These are phyloP conservation scores for Brachirus orientalis DNA, from an alignment of 2,113 vertebrate species.

Conservation along the genomic window DNA sequence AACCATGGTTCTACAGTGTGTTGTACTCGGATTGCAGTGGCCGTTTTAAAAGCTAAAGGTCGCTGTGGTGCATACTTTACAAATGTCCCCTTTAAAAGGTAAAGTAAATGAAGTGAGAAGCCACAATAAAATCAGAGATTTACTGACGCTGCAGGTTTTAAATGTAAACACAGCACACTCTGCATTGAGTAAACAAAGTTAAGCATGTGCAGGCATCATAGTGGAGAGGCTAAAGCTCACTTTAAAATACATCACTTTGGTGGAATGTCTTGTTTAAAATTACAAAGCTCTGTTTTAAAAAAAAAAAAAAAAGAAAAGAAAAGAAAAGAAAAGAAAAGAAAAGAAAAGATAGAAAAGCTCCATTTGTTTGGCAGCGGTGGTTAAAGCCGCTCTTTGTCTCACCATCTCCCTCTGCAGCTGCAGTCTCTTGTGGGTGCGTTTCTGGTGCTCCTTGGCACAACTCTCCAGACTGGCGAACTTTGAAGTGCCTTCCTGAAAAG, in stretches of 20 bases:
- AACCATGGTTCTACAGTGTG: too few species aligned
- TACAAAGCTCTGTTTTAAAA: conserved; percentile 19
- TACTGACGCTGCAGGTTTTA: too few species aligned
- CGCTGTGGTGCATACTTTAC: too few species aligned
- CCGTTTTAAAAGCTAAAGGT: too few species aligned
- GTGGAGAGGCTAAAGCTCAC: conserved; percentile 11
- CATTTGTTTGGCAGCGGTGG: conserved; percentile 1
- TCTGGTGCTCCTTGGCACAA: conserved; percentile 94
- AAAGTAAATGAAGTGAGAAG: neutral
- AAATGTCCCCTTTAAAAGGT: neutral
- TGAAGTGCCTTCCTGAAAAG: conserved; percentile 91
- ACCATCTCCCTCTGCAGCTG: conserved; percentile 95
- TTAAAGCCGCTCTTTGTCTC: conserved; percentile 27
- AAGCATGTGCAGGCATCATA: conserved; percentile 13
- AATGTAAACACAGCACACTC: too few species aligned
- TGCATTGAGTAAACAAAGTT: conserved; percentile 39
- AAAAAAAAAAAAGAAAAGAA: too few species aligned
- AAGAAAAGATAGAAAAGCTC: neutral
- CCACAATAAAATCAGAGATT: conserved; percentile 8
- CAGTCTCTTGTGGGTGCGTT: conserved; percentile 90
- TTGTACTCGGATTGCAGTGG: too few species aligned
- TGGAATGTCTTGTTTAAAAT: conserved; percentile 46
- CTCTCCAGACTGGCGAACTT: conserved; percentile 95
- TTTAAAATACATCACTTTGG: conserved; percentile 31
- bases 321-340: too few species aligned